A percentile compares a stretch with the other conserved stretches of the same genome.
Conservation (phyloP, 2,888 invertebrate species). For the Cancer borealis region DNA sequence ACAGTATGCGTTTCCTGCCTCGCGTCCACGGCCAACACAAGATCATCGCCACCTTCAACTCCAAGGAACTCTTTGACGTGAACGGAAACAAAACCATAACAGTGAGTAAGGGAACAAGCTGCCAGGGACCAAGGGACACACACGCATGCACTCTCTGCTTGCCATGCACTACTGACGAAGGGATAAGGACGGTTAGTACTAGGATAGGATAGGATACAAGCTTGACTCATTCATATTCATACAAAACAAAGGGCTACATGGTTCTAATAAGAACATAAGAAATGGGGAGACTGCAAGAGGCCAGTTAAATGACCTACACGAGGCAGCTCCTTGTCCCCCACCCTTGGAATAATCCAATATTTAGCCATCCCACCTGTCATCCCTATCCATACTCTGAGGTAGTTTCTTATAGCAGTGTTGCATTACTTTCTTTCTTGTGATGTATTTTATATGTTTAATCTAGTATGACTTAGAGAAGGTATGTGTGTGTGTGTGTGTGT, state of each 20-base stretch:
- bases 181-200: background rate
- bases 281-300: too few relatives aligned
- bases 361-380: too few relatives aligned
- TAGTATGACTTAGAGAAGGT: too few relatives aligned
- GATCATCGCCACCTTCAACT: constrained; percentile 85
- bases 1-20: constrained; percentile 84
- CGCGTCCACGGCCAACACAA: constrained; percentile 84
- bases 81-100: constrained; percentile 83
- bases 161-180: background rate
- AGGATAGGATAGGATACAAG: background rate
- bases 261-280: background rate
- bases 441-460: too few relatives aligned
- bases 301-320: too few relatives aligned
- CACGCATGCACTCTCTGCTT: background rate
- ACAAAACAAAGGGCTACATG: background rate
- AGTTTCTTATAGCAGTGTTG: too few relatives aligned
- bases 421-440: too few relatives aligned
- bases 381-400: too few relatives aligned
- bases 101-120: background rate
- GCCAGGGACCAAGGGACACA: background rate
- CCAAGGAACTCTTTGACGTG: constrained; percentile 86
- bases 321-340: too few relatives aligned
- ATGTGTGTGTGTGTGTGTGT: too few relatives aligned
- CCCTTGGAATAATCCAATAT: too few relatives aligned
- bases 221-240: background rate